Conservation (phyloP, 2,888 invertebrate species). For the Prenolepis imparis region DNA sequence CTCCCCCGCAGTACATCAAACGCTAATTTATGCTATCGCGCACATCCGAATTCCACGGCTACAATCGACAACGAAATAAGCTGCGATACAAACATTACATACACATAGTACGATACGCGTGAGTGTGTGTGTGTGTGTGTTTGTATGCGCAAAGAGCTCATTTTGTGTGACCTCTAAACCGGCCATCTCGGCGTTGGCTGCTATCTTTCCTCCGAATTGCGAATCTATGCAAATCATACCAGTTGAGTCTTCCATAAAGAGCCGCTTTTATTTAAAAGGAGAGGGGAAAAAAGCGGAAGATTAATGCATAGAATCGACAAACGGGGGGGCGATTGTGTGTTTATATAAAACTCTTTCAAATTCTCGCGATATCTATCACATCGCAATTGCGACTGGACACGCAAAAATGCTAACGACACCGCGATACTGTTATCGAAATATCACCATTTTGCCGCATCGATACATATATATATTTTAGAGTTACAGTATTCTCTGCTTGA, state of each 20-base stretch:
- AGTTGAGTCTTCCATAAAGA: slow-evolving; percentile 48
- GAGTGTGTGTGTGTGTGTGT: background rate
- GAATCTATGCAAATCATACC: slow-evolving; percentile 54
- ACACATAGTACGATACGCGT: background rate
- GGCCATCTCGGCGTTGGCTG: slow-evolving; percentile 22
- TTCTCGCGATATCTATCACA: slow-evolving; percentile 36
- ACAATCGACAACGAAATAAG: slow-evolving; percentile 49
- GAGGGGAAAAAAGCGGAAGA: slow-evolving; percentile 6
- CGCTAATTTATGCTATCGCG: slow-evolving; percentile 54
- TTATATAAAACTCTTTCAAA: slow-evolving; percentile 46
- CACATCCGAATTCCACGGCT: slow-evolving; percentile 47
- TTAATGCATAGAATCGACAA: slow-evolving; percentile 49
- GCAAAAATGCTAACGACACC: slow-evolving; percentile 44
- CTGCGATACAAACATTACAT: slow-evolving; percentile 28
- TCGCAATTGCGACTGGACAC: slow-evolving; percentile 41
- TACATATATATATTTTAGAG: background rate
- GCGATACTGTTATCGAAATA: slow-evolving; percentile 19
- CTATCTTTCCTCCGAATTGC: slow-evolving; percentile 53
- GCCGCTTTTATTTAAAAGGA: slow-evolving; percentile 40
- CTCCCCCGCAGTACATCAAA: slow-evolving; percentile 46
- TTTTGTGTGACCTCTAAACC: slow-evolving; percentile 18
- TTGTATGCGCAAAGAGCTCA: slow-evolving; percentile 21
- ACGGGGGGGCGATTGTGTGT: background rate
- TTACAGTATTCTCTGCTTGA: background rate
- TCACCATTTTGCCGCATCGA: slow-evolving; percentile 12